Conservation (phyloP, 2,888 invertebrate genomes). For the Atethmia centrago region DNA sequence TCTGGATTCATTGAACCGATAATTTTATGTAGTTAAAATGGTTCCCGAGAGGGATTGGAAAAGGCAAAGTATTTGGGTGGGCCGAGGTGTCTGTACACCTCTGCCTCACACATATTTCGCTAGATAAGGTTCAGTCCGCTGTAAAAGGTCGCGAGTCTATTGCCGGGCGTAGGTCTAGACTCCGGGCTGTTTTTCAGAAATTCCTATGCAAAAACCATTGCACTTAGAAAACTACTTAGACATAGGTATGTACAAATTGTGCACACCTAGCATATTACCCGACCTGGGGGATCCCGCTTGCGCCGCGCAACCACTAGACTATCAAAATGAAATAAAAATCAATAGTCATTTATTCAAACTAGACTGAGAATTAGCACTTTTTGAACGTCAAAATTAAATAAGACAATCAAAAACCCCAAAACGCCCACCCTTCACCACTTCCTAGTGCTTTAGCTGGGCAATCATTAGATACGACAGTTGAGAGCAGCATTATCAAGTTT, state of each 20-base stretch:
- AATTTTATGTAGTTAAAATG: constrained; percentile 20
- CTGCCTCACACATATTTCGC: not conserved
- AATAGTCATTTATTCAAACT: too few relatives aligned
- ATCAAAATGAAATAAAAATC: too few relatives aligned
- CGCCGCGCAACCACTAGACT: not conserved
- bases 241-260: too few relatives aligned
- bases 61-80: constrained; percentile 2
- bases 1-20: constrained; percentile 26
- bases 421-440: too few relatives aligned
- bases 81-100: not conserved
- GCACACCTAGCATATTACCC: not conserved
- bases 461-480: not conserved
- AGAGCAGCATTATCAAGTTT: not conserved
- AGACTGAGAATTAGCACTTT: too few relatives aligned
- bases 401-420: too few relatives aligned
- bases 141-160: not conserved
- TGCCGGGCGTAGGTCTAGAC: not conserved
- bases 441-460: too few relatives aligned
- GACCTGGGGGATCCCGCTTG: not conserved
- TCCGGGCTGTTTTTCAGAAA: not conserved
- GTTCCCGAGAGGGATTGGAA: not conserved
- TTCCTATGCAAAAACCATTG: not conserved
- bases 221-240: too few relatives aligned
- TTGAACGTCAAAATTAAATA: too few relatives aligned
- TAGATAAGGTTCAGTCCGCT: not conserved